Percentiles rank a stretch among this genome's conserved stretches.
These are phyloP conservation scores for Euura lappo DNA, from an alignment of 1,140 invertebrate species.

Conservation along the genomic window DNA sequence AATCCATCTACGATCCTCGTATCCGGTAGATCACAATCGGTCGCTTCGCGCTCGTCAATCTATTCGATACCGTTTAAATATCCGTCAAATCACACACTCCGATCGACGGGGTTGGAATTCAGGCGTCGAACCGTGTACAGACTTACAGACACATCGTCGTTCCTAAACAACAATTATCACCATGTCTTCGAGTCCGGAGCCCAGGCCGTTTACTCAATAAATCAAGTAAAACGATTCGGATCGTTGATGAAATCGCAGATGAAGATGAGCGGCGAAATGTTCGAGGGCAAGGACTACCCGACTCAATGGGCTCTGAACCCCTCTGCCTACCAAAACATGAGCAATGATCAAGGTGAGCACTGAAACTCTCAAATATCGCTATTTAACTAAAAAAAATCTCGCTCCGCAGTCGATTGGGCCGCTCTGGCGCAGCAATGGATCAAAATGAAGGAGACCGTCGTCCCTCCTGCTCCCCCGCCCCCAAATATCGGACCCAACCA, in stretches of 20 bases:
- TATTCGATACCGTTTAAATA: no score
- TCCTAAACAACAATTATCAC: no score
- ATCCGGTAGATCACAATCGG: no score
- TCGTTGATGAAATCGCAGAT: neutral
- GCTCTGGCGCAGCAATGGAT: constrained; percentile 97
- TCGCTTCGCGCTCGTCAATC: no score
- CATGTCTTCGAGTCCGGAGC: no score
- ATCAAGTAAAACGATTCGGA: no score
- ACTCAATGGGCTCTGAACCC: constrained; percentile 79
- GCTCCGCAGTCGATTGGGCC: constrained; percentile 87
- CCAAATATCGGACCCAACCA: constrained; percentile 51
- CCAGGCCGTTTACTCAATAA: no score
- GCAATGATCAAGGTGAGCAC: constrained; percentile 59
- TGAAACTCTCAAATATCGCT: neutral
- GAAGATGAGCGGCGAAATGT: constrained; percentile 57
- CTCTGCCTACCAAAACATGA: constrained; percentile 68
- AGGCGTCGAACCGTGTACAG: no score
- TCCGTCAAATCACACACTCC: no score
- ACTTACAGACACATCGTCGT: no score
- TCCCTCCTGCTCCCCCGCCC: constrained; percentile 61
- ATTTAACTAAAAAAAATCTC: constrained; percentile 3
- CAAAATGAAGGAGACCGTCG: constrained; percentile 86
- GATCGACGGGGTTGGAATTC: no score
- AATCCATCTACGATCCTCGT: no score
- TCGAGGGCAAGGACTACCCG: constrained; percentile 65